Percentiles rank a stretch among this genome's conserved stretches.
Conservation (phyloP, 1,140 invertebrate species). For the Drosophila simulans region DNA sequence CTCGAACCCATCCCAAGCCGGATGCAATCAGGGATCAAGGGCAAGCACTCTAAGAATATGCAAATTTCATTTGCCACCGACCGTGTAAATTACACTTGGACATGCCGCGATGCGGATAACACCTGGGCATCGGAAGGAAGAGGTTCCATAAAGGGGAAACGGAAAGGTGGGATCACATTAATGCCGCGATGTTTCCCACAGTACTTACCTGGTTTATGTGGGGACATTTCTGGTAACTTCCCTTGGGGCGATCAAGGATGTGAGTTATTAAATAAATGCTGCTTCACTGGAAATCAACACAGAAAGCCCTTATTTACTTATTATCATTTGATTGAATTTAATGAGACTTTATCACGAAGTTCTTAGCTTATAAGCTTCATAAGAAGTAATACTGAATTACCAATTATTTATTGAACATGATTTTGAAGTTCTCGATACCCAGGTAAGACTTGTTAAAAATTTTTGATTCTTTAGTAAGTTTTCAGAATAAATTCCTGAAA, state of each 20-base stretch:
- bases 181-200: conserved; percentile 56
- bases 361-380: not conserved
- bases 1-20: conserved; percentile 50
- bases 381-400: not conserved
- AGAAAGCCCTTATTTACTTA: not conserved
- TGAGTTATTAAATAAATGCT: too few species aligned
- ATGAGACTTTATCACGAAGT: not conserved
- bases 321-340: not conserved
- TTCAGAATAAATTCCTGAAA: not conserved
- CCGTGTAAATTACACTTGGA: conserved; percentile 62
- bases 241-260: not conserved
- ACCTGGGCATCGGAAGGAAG: conserved; percentile 69
- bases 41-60: conserved; percentile 55
- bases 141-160: not conserved
- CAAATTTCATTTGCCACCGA: conserved; percentile 51
- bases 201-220: conserved; percentile 34
- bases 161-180: conserved; percentile 13
- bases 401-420: too few species aligned
- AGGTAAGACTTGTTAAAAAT: too few species aligned
- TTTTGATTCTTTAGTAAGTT: conserved; percentile 6
- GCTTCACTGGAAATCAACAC: not conserved
- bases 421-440: too few species aligned
- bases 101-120: conserved; percentile 52
- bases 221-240: not conserved
- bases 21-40: conserved; percentile 54